These are phyloP conservation scores for Boulengeromyrus knoepffleri DNA, from an alignment of 2,113 vertebrate genomes.

Conservation along the genomic window DNA sequence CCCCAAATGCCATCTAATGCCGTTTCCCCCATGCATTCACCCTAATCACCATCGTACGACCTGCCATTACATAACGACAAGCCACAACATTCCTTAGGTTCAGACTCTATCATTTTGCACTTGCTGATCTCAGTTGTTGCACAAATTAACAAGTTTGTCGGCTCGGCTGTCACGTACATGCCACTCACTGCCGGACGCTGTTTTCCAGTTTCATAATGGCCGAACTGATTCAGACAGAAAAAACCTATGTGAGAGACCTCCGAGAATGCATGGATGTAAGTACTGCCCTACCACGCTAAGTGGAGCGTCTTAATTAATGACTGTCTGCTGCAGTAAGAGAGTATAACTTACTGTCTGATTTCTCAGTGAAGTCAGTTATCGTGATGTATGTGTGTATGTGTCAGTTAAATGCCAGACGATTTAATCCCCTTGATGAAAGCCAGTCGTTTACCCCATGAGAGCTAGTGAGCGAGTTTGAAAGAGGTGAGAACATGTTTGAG, in stretches of 20 bases:
- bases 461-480: background rate
- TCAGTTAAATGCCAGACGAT: background rate
- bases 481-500: background rate
- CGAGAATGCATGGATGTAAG: constrained; percentile 97
- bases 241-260: constrained; percentile 92
- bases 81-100: background rate
- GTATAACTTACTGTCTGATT: background rate
- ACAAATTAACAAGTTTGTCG: background rate
- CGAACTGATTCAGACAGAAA: constrained; percentile 97
- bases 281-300: constrained; percentile 25
- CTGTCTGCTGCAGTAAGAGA: background rate
- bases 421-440: background rate
- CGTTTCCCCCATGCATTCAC: background rate
- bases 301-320: background rate
- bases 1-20: background rate
- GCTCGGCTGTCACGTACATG: background rate
- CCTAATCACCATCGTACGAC: background rate
- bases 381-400: background rate
- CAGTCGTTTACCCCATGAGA: background rate
- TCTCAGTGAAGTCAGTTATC: background rate
- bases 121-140: background rate
- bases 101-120: background rate
- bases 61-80: background rate
- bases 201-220: constrained; percentile 93
- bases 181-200: background rate